phyloP scores from a whole-genome alignment of 2,888 invertebrate genomes.

The Metacarcinus magister region DNA sequence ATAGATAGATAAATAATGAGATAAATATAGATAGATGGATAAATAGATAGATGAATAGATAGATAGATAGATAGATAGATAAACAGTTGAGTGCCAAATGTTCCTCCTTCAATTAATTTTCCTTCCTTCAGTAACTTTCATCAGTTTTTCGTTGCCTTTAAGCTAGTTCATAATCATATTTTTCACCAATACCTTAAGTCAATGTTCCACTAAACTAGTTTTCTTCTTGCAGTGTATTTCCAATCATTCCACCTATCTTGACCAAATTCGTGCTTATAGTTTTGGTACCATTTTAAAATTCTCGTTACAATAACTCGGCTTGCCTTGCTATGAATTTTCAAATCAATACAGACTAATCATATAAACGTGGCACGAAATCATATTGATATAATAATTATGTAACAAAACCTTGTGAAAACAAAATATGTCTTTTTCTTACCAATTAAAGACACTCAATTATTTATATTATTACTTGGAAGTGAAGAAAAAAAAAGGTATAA shows the following conservation, averaged over 20 bases:
- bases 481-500: not conserved
- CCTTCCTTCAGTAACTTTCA: not conserved
- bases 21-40: not conserved
- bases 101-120: not conserved
- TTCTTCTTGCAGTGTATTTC: not conserved
- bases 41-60: not conserved
- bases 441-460: not conserved
- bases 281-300: not conserved
- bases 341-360: too few relatives aligned
- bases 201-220: not conserved
- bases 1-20: not conserved
- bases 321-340: not conserved
- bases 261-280: not conserved
- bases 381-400: not conserved
- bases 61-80: not conserved
- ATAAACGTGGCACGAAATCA: not conserved
- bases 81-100: not conserved
- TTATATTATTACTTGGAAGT: not conserved
- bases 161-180: not conserved
- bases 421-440: not conserved
- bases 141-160: not conserved
- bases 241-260: not conserved
- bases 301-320: not conserved
- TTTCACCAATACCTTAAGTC: not conserved
- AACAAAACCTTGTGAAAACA: not conserved